Evolutionary conservation across 2,888 invertebrate genomes (phyloP).

Genomic region (Dromius quadrimaculatus): DNA sequence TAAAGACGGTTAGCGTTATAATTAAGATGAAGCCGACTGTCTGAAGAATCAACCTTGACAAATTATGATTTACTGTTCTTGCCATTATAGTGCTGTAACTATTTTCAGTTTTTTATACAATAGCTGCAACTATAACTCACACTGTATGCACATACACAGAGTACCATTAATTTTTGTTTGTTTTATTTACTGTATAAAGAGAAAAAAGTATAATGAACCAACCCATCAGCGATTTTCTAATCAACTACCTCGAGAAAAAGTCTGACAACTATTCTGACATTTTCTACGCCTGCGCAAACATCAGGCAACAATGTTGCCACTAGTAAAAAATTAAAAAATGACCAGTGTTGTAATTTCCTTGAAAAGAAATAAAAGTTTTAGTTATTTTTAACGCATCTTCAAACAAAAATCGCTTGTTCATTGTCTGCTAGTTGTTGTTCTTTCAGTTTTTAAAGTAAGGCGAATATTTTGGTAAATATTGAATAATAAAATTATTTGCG

Average conservation of each 20-base stretch:
- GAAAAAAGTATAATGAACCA: constrained; percentile 17
- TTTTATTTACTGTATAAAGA: constrained; percentile 21
- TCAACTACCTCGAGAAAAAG: constrained; percentile 12
- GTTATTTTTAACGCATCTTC: constrained; percentile 45
- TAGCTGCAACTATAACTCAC: constrained; percentile 4
- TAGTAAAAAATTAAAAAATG: not conserved
- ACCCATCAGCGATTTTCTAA: not conserved
- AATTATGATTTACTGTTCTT: constrained; percentile 24
- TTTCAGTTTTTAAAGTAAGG: constrained; percentile 10
- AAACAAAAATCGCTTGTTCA: constrained; percentile 47
- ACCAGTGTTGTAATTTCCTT: not conserved
- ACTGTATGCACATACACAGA: constrained; percentile 24
- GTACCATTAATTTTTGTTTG: constrained; percentile 27
- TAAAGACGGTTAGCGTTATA: constrained; percentile 3
- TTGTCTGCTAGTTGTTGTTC: constrained; percentile 19
- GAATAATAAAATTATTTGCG: constrained; percentile 29
- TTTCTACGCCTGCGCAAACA: constrained; percentile 32
- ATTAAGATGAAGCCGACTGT: constrained; percentile 11
- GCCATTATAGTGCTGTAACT: constrained; percentile 38
- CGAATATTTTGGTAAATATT: constrained; percentile 25
- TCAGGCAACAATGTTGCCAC: constrained; percentile 23
- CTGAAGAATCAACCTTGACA: constrained; percentile 38
- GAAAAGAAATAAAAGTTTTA: constrained; percentile 35
- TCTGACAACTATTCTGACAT: constrained; percentile 35
- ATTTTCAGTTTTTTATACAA: constrained; percentile 21